Conservation (phyloP, 2,797 vertebrate genomes). For the Neopelma chrysocephalum region DNA sequence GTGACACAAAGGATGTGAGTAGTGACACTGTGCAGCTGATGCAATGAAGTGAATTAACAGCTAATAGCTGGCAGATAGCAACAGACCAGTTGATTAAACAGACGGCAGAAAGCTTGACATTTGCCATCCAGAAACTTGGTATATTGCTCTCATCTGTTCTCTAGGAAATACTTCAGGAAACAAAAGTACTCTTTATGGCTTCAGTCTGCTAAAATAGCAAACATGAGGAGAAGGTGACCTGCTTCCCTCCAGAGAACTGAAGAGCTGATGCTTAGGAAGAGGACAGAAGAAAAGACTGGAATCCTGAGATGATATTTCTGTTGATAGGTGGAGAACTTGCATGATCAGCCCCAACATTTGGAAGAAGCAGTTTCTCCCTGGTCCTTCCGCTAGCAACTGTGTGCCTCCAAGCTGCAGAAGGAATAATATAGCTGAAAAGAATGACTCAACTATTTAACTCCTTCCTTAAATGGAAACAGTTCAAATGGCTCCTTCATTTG, state of each 20-base stretch:
- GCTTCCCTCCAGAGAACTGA: background rate
- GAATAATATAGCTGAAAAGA: conserved; percentile 14
- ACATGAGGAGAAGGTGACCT: background rate
- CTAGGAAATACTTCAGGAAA: conserved; percentile 5
- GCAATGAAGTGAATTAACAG: conserved; percentile 23
- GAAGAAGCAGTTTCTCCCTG: background rate
- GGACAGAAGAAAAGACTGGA: background rate
- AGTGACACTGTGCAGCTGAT: conserved; percentile 10
- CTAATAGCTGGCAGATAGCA: conserved; percentile 17
- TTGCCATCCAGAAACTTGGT: background rate
- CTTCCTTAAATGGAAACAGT: conserved; percentile 53
- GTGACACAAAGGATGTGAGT: background rate
- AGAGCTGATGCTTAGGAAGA: background rate
- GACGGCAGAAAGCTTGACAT: background rate
- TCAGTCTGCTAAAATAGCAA: background rate
- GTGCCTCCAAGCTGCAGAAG: background rate
- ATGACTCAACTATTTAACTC: conserved; percentile 60
- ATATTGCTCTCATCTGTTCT: background rate
- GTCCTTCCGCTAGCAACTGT: background rate
- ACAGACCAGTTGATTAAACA: conserved; percentile 12
- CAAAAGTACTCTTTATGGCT: background rate
- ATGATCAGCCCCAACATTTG: background rate
- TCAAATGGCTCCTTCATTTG: conserved; percentile 71
- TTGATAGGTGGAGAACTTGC: background rate
- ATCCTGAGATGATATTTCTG: background rate